Percentiles rank a stretch among this genome's conserved stretches.
These are phyloP conservation scores for Psammodynastes pulverulentus DNA, from an alignment of 2,113 vertebrate genomes.

Conservation along the genomic window DNA sequence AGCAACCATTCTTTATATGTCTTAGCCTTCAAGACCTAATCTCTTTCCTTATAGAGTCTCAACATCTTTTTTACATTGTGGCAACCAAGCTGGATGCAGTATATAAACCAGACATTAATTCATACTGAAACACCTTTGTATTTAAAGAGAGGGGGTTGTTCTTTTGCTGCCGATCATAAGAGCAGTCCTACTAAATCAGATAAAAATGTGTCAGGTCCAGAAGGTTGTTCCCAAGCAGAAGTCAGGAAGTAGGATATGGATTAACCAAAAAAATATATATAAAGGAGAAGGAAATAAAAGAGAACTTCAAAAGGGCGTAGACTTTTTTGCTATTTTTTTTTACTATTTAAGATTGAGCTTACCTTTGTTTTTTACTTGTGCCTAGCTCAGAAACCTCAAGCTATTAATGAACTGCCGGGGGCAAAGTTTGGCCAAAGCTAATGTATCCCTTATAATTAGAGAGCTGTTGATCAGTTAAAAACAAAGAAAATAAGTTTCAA, in stretches of 20 bases:
- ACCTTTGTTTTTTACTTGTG: background rate
- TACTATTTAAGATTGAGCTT: background rate
- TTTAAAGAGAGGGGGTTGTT: background rate
- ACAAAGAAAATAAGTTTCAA: background rate
- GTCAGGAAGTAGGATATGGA: background rate
- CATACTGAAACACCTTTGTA: background rate
- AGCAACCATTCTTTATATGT: background rate
- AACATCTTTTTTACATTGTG: background rate
- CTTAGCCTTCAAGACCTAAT: background rate
- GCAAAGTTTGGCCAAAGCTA: background rate
- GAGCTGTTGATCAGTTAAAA: background rate
- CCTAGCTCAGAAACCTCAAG: background rate
- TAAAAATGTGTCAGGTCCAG: background rate
- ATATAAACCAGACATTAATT: background rate
- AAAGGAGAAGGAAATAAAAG: slow-evolving; percentile 20
- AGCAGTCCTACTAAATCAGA: background rate
- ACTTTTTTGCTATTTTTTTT: background rate
- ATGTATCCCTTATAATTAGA: background rate
- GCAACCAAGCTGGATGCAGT: background rate
- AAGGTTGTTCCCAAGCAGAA: background rate
- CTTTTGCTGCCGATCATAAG: background rate
- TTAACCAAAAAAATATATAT: background rate
- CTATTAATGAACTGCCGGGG: background rate
- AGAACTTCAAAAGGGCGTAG: slow-evolving; percentile 10
- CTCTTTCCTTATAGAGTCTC: background rate